Percentiles rank a stretch among this genome's conserved stretches.
Evolutionary conservation across 2,797 vertebrate genomes (phyloP).

Genomic region (Xenopus petersii): DNA sequence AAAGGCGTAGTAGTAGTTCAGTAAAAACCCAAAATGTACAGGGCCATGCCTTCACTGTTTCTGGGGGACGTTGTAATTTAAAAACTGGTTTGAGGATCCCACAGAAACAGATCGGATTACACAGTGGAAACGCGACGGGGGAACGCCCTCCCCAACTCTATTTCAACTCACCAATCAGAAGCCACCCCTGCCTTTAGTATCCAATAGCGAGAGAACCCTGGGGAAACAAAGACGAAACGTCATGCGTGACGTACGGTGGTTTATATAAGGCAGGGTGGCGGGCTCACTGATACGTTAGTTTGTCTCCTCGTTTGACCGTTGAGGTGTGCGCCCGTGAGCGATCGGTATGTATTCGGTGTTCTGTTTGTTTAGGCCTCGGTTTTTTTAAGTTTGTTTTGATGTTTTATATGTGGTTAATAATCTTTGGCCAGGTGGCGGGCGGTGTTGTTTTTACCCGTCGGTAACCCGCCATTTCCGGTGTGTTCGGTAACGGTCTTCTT

Average conservation of each 20-base stretch:
- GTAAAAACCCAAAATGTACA: too few relatives aligned
- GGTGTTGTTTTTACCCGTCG: background rate
- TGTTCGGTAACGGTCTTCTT: conserved; percentile 8
- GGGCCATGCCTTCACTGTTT: too few relatives aligned
- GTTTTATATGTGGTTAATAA: background rate
- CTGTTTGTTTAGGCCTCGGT: background rate
- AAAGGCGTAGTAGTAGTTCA: too few relatives aligned
- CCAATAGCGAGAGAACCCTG: conserved; percentile 13
- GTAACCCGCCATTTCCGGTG: conserved; percentile 11
- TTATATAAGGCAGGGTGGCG: conserved; percentile 29
- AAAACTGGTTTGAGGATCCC: too few relatives aligned
- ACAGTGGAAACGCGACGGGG: background rate
- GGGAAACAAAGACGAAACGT: conserved; percentile 21
- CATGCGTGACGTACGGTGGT: background rate
- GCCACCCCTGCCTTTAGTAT: background rate
- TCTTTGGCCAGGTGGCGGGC: background rate
- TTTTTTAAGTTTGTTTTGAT: background rate
- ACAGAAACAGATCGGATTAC: background rate
- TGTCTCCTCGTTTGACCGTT: conserved; percentile 19
- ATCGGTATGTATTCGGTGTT: conserved; percentile 15
- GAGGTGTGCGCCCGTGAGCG: background rate
- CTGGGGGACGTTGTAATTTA: too few relatives aligned
- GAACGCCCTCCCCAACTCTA: too few relatives aligned
- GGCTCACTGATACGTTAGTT: conserved; percentile 14
- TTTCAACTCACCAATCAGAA: conserved; percentile 11